phyloP scores from a whole-genome alignment of 2,113 vertebrate genomes.

The Nettapus auritus region DNA sequence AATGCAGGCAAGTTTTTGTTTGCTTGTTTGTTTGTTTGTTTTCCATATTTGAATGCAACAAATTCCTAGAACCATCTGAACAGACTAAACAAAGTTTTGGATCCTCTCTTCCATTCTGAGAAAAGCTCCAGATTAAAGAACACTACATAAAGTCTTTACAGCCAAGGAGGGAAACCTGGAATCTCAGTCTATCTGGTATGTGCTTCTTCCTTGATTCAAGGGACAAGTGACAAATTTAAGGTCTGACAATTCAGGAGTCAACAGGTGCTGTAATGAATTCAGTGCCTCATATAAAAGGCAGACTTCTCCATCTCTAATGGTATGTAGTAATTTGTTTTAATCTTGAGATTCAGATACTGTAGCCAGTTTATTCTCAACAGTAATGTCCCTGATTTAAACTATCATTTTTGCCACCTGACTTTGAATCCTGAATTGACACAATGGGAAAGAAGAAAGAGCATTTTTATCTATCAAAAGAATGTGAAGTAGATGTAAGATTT shows the following conservation, averaged over 20 bases:
- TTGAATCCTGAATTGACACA: neutral
- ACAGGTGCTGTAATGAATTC: neutral
- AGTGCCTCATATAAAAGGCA: neutral
- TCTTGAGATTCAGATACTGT: neutral
- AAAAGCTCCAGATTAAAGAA: neutral
- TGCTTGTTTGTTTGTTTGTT: no score
- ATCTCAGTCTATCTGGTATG: neutral
- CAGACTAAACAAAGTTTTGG: neutral
- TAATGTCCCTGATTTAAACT: neutral
- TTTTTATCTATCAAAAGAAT: neutral
- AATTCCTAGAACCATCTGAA: neutral
- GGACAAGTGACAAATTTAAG: neutral
- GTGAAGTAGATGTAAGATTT: neutral
- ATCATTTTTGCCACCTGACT: neutral
- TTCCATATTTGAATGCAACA: neutral
- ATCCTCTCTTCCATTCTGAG: neutral
- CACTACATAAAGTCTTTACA: neutral
- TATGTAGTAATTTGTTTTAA: neutral
- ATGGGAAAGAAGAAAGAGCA: neutral
- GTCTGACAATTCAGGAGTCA: neutral
- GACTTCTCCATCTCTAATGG: neutral
- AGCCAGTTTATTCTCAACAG: neutral
- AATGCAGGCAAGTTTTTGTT: neutral
- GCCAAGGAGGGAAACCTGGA: neutral
- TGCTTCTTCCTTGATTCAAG: neutral